Percentiles rank a stretch among this genome's conserved stretches.
These are phyloP conservation scores for Dryadula phaetusa DNA, from an alignment of 2,888 invertebrate genomes.

Conservation along the genomic window DNA sequence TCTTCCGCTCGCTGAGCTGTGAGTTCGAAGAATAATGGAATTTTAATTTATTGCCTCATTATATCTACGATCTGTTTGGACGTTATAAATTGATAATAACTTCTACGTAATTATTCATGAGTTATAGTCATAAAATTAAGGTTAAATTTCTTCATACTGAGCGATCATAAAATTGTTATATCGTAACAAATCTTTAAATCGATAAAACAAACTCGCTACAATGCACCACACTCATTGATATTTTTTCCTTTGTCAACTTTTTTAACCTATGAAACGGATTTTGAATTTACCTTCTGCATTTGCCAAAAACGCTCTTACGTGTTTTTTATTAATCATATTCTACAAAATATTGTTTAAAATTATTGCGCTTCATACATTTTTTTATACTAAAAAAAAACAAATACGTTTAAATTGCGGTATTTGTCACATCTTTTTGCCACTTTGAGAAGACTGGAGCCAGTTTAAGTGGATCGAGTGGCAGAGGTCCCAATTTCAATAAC, in stretches of 20 bases:
- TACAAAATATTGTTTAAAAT: too few relatives aligned
- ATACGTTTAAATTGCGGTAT: background rate
- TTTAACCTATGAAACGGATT: background rate
- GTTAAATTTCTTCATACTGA: constrained; percentile 2
- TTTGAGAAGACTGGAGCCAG: constrained; percentile 7
- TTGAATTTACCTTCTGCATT: background rate
- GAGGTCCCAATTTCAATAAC: constrained; percentile 70
- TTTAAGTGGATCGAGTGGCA: constrained; percentile 29
- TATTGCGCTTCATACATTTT: too few relatives aligned
- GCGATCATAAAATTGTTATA: constrained; percentile 11
- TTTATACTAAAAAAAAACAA: too few relatives aligned
- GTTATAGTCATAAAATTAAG: constrained; percentile 15
- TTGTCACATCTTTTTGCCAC: background rate
- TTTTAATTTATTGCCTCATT: constrained; percentile 44
- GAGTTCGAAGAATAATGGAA: constrained; percentile 39
- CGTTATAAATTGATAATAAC: constrained; percentile 26
- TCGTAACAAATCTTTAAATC: constrained; percentile 12
- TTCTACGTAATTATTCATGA: constrained; percentile 19
- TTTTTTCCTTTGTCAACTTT: background rate
- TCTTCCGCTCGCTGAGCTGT: constrained; percentile 35
- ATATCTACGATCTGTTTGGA: constrained; percentile 28
- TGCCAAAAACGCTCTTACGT: too few relatives aligned
- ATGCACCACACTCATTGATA: background rate
- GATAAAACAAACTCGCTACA: background rate
- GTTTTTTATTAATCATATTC: too few relatives aligned